Evolutionary conservation across 2,888 invertebrate species (phyloP).

Genomic region (Ochropleura plecta): DNA sequence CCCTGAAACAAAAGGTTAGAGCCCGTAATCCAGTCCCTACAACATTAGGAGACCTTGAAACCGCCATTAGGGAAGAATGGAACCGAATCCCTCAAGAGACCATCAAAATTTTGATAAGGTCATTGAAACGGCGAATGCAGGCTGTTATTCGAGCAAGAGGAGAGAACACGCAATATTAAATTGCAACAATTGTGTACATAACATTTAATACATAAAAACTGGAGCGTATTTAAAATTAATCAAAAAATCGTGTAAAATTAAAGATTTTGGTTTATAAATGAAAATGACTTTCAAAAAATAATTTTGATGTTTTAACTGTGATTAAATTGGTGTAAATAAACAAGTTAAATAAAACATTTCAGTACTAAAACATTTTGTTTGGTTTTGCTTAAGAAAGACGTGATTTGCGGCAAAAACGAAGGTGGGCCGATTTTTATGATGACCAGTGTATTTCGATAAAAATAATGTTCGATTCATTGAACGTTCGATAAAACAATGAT

Average conservation of each 20-base stretch:
- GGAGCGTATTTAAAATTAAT: neutral
- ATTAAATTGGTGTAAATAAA: too few species aligned
- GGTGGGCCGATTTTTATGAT: too few species aligned
- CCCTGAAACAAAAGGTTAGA: neutral
- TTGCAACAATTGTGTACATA: neutral
- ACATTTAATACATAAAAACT: neutral
- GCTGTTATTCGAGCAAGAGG: neutral
- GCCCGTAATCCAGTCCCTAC: neutral
- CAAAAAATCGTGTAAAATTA: neutral
- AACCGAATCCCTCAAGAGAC: neutral
- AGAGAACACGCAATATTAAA: neutral
- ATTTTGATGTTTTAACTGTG: too few species aligned
- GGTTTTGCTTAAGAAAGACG: too few species aligned
- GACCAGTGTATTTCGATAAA: too few species aligned
- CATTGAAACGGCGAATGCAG: neutral
- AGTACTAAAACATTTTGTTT: too few species aligned
- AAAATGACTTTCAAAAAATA: neutral
- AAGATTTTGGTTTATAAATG: neutral
- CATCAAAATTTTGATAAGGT: neutral
- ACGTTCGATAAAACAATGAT: too few species aligned
- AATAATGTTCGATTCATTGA: too few species aligned
- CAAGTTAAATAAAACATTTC: too few species aligned
- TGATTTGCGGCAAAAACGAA: too few species aligned
- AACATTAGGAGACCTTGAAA: neutral
- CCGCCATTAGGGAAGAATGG: neutral